Evolutionary conservation across 2,888 invertebrate species (phyloP).

Genomic region (Pterostichus niger): DNA sequence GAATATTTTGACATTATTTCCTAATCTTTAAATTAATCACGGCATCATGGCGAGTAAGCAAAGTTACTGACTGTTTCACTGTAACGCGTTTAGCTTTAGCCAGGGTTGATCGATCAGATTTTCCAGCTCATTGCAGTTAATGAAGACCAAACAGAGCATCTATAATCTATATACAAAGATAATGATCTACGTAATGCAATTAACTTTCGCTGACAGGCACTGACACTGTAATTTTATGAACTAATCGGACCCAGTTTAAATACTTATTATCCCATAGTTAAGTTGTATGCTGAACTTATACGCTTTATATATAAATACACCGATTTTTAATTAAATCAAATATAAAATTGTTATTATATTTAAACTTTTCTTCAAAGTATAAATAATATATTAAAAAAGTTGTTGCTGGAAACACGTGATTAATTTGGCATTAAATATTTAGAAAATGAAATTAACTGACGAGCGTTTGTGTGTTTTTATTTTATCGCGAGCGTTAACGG

Average conservation of each 20-base stretch:
- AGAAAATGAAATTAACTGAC: too few species aligned
- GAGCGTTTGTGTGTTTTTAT: too few species aligned
- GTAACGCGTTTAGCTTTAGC: not conserved
- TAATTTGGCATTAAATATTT: too few species aligned
- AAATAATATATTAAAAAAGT: too few species aligned
- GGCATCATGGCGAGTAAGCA: not conserved
- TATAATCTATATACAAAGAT: constrained; percentile 49
- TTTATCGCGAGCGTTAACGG: too few species aligned
- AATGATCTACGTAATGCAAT: constrained; percentile 49
- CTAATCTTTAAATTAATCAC: constrained; percentile 14
- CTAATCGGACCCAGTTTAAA: not conserved
- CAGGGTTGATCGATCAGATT: constrained; percentile 33
- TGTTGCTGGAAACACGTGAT: too few species aligned
- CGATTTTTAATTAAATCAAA: too few species aligned
- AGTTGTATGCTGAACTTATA: too few species aligned
- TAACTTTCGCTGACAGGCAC: constrained; percentile 25
- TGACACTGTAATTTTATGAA: constrained; percentile 1
- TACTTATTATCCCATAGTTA: not conserved
- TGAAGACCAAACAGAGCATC: constrained; percentile 46
- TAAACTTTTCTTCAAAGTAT: too few species aligned
- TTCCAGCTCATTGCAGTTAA: constrained; percentile 32
- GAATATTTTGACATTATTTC: not conserved
- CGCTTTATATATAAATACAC: too few species aligned
- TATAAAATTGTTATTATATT: too few species aligned
- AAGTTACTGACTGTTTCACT: constrained; percentile 18